Percentiles rank a stretch among this genome's conserved stretches.
Evolutionary conservation across 35 echinoderm and acorn worm species (phyloP).

Genomic region (Strongylocentrotus purpuratus): DNA sequence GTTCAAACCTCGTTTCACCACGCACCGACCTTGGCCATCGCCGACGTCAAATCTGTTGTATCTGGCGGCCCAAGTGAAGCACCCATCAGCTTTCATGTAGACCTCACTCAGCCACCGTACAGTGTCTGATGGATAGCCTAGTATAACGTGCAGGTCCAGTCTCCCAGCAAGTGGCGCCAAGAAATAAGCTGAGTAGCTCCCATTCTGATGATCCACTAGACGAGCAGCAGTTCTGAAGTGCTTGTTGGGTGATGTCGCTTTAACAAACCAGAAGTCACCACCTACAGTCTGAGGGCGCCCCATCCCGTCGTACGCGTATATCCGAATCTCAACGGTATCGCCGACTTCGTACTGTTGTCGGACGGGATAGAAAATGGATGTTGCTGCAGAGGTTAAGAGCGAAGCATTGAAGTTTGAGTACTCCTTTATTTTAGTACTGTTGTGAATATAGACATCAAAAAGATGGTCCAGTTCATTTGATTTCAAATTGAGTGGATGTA

Average conservation of each 20-base stretch:
- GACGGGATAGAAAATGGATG: background rate
- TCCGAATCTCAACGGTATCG: background rate
- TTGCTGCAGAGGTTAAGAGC: background rate
- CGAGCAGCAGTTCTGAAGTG: background rate
- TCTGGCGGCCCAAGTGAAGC: conserved; percentile 27
- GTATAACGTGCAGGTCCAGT: background rate
- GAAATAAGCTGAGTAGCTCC: conserved; percentile 38
- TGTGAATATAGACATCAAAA: background rate
- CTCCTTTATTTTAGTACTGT: background rate
- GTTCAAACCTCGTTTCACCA: conserved; percentile 42
- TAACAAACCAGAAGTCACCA: conserved; percentile 44
- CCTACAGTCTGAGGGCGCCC: background rate
- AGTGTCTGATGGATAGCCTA: background rate
- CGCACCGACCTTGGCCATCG: conserved; percentile 22
- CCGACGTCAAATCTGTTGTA: background rate
- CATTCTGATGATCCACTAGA: conserved; percentile 35
- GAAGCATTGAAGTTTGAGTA: background rate
- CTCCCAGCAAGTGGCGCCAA: background rate
- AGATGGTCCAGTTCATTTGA: background rate
- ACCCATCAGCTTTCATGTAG: conserved; percentile 28
- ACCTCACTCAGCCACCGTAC: conserved; percentile 25
- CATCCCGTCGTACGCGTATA: background rate
- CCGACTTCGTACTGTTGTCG: background rate
- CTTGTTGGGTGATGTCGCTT: background rate
- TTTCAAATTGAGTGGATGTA: background rate